A percentile compares a stretch with the other conserved stretches of the same genome.
Conservation (phyloP, 1,140 invertebrate genomes). For the Ips typographus region DNA sequence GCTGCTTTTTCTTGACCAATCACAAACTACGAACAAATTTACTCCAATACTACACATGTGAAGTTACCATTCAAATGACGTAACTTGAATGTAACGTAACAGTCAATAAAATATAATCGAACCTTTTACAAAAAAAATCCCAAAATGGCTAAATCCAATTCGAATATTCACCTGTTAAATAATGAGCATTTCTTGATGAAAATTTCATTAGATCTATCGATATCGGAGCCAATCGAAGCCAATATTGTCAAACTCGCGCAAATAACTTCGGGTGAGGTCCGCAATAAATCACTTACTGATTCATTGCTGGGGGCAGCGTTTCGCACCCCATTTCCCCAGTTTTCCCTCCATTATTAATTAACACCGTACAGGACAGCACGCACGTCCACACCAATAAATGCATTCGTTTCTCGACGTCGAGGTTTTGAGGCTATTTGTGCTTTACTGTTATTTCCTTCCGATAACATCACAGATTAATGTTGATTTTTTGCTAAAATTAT, state of each 20-base stretch:
- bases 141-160: no score
- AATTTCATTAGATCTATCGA: constrained; percentile 14
- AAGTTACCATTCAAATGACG: no score
- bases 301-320: constrained; percentile 29
- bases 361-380: constrained; percentile 22
- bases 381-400: constrained; percentile 33
- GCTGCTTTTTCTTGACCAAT: no score
- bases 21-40: no score
- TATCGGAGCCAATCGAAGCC: constrained; percentile 18
- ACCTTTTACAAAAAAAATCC: no score
- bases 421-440: no score
- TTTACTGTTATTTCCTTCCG: no score
- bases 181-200: constrained; percentile 7
- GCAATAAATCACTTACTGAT: constrained; percentile 37
- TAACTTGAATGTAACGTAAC: no score
- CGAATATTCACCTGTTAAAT: background rate
- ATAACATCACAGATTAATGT: no score
- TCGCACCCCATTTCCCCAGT: constrained; percentile 24
- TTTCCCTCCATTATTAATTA: constrained; percentile 38
- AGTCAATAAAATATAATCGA: no score
- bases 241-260: constrained; percentile 22
- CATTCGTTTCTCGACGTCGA: constrained; percentile 2
- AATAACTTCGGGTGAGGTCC: constrained; percentile 23
- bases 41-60: no score
- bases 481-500: no score